A percentile compares a stretch with the other conserved stretches of the same genome.
Evolutionary conservation across 2,797 vertebrate species (phyloP).

Genomic region (Diplodus puntazzo): DNA sequence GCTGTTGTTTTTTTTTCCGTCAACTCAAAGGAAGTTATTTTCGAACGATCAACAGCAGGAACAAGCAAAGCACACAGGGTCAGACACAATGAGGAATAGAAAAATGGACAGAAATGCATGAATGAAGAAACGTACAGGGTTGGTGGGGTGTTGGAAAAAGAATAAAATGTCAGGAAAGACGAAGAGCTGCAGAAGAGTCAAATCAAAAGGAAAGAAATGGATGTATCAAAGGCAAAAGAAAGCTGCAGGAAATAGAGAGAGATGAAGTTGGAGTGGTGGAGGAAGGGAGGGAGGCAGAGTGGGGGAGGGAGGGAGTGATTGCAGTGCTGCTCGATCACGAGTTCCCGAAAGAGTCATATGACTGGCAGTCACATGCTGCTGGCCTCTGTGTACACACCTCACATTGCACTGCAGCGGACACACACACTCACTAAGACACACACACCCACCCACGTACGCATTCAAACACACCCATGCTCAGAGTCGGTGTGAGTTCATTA

Average conservation of each 20-base stretch:
- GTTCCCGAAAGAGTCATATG: conserved; percentile 91
- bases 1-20: conserved; percentile 44
- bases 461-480: conserved; percentile 9
- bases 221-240: conserved; percentile 18
- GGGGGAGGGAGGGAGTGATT: conserved; percentile 73
- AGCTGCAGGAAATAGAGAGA: conserved; percentile 39
- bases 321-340: conserved; percentile 87
- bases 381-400: conserved; percentile 83
- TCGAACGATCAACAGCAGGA: conserved; percentile 16
- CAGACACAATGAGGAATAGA: conserved; percentile 39
- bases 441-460: conserved; percentile 30
- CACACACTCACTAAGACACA: conserved; percentile 36
- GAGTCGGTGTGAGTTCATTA: conserved; percentile 16
- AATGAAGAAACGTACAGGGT: conserved; percentile 66
- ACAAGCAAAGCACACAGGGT: conserved; percentile 16
- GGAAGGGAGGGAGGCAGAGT: not conserved
- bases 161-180: not conserved
- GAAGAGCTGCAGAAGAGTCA: not conserved
- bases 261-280: conserved; percentile 30
- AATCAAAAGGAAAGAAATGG: not conserved
- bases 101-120: conserved; percentile 68
- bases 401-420: conserved; percentile 74
- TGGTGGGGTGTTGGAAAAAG: too few species aligned
- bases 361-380: conserved; percentile 89
- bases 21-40: conserved; percentile 78